Base-by-base conservation (phyloP, 1,140 invertebrate species). In the Drosophila melanica region DNA sequence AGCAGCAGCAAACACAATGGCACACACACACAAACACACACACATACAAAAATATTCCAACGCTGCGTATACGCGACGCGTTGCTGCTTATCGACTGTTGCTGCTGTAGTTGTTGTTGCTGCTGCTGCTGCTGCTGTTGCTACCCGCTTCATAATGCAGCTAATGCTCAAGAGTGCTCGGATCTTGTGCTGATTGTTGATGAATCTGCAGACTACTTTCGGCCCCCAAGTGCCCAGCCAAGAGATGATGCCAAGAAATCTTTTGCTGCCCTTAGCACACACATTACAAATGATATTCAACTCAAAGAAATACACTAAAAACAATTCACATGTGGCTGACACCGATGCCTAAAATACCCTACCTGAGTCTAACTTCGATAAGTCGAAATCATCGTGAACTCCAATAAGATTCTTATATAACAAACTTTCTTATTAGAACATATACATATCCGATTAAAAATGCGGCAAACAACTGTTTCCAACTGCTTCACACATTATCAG, bases 11-110 rank as follows among this genome's bases (percentile, higher is more conserved):
- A 53, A 48, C 55, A 73, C 70, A 73, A 37, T 23, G 16, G 16
- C 18, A 59, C 39, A 55, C 54, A 54, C 30, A 57, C 41, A 42
- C 23, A 45, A n/a, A 64, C 11, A 57, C 50, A 18, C n/a, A 47
- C 14, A 30, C 18, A 51, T 20, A 42, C 41, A 55, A 33, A 30
- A 20, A 4, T 18, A 20, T 44, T 30, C 53, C 60, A 60, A 87
- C 82, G 50, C 68, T 79, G 84, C 82, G 84, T 87, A 87, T 89
- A 82, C 82, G 82, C 72, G 59, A 86, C 77, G 75, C 68, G 70
- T 66, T 65, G 60, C 57, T 82, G 69, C 77, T 85, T 84, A 86
- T 85, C 82, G 74, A 75, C 45, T 37, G 47, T 4, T 55, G 39
- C 54, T 9, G 33, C 35, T 62, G 48, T 33, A 18, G 18, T 45